phyloP scores from a whole-genome alignment of 2,888 invertebrate genomes.

The Halictus quadricinctus region DNA sequence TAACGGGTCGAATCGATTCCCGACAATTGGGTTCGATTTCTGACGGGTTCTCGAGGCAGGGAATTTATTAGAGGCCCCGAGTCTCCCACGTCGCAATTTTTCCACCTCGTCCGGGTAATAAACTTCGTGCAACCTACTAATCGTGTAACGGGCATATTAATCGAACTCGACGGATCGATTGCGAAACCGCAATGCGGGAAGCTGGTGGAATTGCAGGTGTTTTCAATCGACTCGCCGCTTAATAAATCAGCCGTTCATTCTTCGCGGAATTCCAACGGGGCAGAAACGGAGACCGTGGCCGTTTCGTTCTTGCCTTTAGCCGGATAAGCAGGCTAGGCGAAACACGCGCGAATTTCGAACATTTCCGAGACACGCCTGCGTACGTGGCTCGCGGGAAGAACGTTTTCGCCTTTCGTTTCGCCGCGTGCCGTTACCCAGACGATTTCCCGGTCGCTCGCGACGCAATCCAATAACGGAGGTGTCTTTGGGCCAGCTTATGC shows the following conservation, averaged over 20 bases:
- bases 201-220: constrained; percentile 56
- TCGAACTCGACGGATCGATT: constrained; percentile 54
- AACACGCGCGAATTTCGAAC: constrained; percentile 42
- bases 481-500: constrained; percentile 18
- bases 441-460: constrained; percentile 45
- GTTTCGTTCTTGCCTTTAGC: constrained; percentile 14
- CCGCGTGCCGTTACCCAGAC: constrained; percentile 14
- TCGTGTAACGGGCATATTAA: constrained; percentile 55
- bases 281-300: constrained; percentile 28
- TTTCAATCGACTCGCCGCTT: constrained; percentile 55
- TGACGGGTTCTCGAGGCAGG: constrained; percentile 29
- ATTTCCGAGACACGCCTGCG: constrained; percentile 27
- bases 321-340: not conserved
- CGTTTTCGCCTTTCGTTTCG: constrained; percentile 30
- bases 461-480: constrained; percentile 34
- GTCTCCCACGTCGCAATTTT: constrained; percentile 47
- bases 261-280: constrained; percentile 38
- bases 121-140: constrained; percentile 54
- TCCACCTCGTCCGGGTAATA: constrained; percentile 45
- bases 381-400: constrained; percentile 6
- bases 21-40: constrained; percentile 36
- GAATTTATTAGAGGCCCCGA: constrained; percentile 48
- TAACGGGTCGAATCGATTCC: constrained; percentile 22
- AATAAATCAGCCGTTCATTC: constrained; percentile 52
- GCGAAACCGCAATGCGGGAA: constrained; percentile 56